Conservation (phyloP, 1,140 invertebrate species). For the Sinonovacula constricta region DNA sequence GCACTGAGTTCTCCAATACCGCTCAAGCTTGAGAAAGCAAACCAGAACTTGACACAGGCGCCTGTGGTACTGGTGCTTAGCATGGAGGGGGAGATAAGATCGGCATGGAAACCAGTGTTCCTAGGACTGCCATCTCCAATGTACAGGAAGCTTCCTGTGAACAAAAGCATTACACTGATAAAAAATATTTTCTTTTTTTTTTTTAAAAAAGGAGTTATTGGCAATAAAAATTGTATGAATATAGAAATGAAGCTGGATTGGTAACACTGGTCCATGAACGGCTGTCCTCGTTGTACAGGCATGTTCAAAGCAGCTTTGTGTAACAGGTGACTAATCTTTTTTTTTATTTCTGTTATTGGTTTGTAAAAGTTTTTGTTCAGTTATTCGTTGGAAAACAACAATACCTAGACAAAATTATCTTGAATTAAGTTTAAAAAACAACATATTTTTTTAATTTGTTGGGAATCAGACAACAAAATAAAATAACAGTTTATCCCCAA, state of each 20-base stretch:
- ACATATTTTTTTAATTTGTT: background rate
- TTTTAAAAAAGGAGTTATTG: no score
- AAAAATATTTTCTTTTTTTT: no score
- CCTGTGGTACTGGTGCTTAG: conserved; percentile 52
- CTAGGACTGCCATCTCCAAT: conserved; percentile 54
- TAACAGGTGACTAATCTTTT: no score
- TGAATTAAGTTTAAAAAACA: background rate
- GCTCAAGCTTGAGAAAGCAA: conserved; percentile 25
- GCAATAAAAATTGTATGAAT: no score
- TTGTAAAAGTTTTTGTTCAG: no score
- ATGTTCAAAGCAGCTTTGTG: no score
- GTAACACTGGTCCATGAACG: no score
- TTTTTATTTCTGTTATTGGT: no score
- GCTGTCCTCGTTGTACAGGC: no score
- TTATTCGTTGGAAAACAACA: no score
- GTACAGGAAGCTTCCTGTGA: conserved; percentile 67
- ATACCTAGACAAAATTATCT: no score
- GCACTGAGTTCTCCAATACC: conserved; percentile 50
- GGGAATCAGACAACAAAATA: background rate
- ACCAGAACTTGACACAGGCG: conserved; percentile 60
- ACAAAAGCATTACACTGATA: background rate
- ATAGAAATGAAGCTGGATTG: no score
- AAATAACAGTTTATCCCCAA: background rate
- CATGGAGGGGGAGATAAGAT: conserved; percentile 58
- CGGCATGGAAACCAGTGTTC: conserved; percentile 62